Base-by-base conservation (phyloP, 2,113 vertebrate genomes). In the Dasyurus viverrinus region DNA sequence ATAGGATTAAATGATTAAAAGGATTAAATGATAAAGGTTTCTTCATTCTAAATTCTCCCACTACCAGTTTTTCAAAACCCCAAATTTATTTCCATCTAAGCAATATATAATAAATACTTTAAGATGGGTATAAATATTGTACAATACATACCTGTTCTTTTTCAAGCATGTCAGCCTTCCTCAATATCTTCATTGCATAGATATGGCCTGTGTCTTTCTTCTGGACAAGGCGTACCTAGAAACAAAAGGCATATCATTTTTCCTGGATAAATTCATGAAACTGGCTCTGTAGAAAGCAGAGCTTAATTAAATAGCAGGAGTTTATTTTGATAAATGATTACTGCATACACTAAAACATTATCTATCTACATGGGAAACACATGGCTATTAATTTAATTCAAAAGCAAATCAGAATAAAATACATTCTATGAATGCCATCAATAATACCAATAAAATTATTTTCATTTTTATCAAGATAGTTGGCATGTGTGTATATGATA, bases 191-290 rank as follows among this genome's bases (percentile, higher is more conserved):
- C 99, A 99, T 99, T 98, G 99, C 99, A 91, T 99, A 99, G 98
- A 99, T 99, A 98, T 99, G 99, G 10, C 99, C 99, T 0, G 99
- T 99, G 97, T 99, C 99, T 97, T 99, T 99, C 98, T 99, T 99
- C 98, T 99, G 99, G 91, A 99, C 99, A 0, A 99, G 98, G 68
- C 99, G 99, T 9, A 99, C 99, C 99, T 99, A 91, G 12, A 97
- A 92, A 2, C 3, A 97, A 94, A 96, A 94, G 96, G 0, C 91
- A 0, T 95, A 89, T 16, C 42, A 84, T 23, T 24, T 24, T 84
- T 42, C 23, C 68, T 84, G 36, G 68, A 42, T 84, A 8, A 84
- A 84, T 42, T 84, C 0, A 42, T 22, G 68, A 84, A 84, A 84
- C 8, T 84, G 0, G 42, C 6, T 42, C 36, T 84, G 42, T 22